A percentile compares a stretch with the other conserved stretches of the same genome.
phyloP scores from a whole-genome alignment of 2,888 invertebrate species.

The Philhelius pedissequus region DNA sequence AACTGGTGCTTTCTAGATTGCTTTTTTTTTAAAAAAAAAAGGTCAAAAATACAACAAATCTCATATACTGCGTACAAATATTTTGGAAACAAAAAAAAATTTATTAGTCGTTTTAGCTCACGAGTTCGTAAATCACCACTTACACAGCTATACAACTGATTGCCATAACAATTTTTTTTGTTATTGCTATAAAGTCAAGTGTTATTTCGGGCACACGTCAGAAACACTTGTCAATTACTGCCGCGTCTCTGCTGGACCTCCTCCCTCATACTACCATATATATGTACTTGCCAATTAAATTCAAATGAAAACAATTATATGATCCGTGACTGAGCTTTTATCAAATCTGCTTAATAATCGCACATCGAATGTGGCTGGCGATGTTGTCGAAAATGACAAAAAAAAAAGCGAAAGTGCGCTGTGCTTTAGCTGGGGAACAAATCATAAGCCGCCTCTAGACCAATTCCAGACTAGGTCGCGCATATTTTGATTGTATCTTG shows the following conservation, averaged over 20 bases:
- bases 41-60: constrained; percentile 36
- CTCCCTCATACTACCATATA: background rate
- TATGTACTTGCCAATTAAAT: constrained; percentile 52
- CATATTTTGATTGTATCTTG: constrained; percentile 46
- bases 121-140: constrained; percentile 45
- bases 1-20: background rate
- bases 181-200: constrained; percentile 34
- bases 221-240: constrained; percentile 65
- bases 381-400: background rate
- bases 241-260: background rate
- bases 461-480: constrained; percentile 53
- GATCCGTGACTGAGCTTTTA: constrained; percentile 55
- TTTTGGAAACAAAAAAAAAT: background rate
- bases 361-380: background rate
- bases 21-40: constrained; percentile 3
- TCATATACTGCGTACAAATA: constrained; percentile 1
- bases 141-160: background rate
- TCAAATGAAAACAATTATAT: constrained; percentile 60
- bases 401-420: constrained; percentile 54
- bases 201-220: constrained; percentile 62
- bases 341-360: constrained; percentile 54
- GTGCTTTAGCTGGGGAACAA: constrained; percentile 6
- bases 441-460: constrained; percentile 37
- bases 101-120: background rate
- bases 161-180: constrained; percentile 46